phyloP scores from a whole-genome alignment of 2,888 invertebrate species.

The Acholoe squamosa region DNA sequence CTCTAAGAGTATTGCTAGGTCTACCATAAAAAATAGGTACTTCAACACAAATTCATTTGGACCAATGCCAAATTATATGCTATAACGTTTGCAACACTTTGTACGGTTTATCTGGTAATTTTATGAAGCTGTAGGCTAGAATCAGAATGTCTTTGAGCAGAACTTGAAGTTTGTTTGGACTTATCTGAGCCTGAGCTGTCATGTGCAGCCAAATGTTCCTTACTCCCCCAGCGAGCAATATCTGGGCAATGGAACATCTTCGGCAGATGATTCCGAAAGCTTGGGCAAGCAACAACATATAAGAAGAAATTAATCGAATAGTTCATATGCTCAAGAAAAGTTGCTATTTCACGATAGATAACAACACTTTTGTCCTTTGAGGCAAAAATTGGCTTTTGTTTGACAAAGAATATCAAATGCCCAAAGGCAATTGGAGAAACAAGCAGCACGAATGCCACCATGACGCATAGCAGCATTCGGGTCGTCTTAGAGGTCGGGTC shows the following conservation, averaged over 20 bases:
- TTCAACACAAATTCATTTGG: too few species aligned
- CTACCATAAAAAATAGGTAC: too few species aligned
- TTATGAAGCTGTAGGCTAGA: not conserved
- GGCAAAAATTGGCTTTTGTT: constrained; percentile 71
- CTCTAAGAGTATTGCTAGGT: too few species aligned
- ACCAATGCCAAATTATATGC: too few species aligned
- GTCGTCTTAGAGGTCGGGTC: constrained; percentile 51
- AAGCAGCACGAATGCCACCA: constrained; percentile 37
- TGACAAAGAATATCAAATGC: constrained; percentile 20
- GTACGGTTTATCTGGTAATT: not conserved
- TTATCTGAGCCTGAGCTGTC: constrained; percentile 1
- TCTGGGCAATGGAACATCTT: not conserved
- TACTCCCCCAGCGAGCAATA: not conserved
- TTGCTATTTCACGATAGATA: constrained; percentile 72
- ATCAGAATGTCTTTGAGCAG: not conserved
- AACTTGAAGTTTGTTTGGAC: not conserved
- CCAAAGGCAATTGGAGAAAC: constrained; percentile 46
- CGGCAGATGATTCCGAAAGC: constrained; percentile 68
- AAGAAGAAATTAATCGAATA: constrained; percentile 76
- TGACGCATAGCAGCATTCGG: constrained; percentile 36
- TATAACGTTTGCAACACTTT: constrained; percentile 34
- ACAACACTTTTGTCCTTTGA: constrained; percentile 68
- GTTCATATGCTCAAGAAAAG: constrained; percentile 75
- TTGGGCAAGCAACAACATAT: constrained; percentile 73
- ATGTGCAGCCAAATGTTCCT: not conserved